phyloP scores from a whole-genome alignment of 2,797 vertebrate genomes.

The Schizopygopsis pylzovi region DNA sequence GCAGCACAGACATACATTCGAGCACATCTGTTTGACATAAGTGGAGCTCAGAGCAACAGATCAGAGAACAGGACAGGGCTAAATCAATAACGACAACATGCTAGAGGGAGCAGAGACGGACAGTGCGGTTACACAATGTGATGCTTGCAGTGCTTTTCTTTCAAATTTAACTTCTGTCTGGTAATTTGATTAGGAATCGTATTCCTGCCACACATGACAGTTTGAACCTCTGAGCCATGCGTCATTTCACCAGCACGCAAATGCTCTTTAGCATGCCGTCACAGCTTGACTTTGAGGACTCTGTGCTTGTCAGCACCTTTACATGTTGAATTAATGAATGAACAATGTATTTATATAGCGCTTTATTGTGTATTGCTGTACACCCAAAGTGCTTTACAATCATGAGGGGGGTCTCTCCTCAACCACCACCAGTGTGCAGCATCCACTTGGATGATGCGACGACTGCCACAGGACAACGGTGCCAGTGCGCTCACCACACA shows the following conservation, averaged over 20 bases:
- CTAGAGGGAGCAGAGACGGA: conserved; percentile 11
- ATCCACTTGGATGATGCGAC: no score
- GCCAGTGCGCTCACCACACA: no score
- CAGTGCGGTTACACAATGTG: conserved; percentile 49
- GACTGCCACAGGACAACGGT: no score
- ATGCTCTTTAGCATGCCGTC: conserved; percentile 18
- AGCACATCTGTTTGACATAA: conserved; percentile 46
- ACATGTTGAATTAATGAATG: no score
- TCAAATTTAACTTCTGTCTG: conserved; percentile 53
- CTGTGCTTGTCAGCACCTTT: background rate
- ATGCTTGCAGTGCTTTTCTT: conserved; percentile 40
- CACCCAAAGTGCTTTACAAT: no score
- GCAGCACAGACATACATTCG: background rate
- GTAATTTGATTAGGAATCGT: conserved; percentile 63
- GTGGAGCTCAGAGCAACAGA: conserved; percentile 28
- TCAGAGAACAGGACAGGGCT: conserved; percentile 31
- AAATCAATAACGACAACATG: conserved; percentile 42
- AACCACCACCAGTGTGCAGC: no score
- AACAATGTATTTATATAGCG: no score
- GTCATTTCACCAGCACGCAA: background rate
- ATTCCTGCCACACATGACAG: conserved; percentile 25
- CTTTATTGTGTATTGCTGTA: no score
- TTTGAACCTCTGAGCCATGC: background rate
- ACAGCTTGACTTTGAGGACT: background rate
- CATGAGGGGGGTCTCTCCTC: no score